Percentiles rank a stretch among this genome's conserved stretches.
Conservation (phyloP, 2,888 invertebrate genomes). For the Leptopilina drosophilae region DNA sequence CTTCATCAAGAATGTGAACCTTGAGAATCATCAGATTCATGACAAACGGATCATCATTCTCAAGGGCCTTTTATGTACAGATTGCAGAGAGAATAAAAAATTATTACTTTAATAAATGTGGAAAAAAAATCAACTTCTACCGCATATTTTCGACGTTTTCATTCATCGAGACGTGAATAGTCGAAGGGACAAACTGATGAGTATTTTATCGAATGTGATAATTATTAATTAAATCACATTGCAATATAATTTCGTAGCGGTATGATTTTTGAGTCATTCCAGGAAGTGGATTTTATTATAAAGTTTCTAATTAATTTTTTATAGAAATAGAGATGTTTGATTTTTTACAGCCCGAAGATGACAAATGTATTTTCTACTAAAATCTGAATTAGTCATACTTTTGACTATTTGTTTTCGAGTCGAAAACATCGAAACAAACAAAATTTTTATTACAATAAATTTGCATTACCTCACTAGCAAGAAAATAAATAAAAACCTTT, state of each 20-base stretch:
- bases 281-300: slow-evolving; percentile 13
- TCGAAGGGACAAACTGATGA: slow-evolving; percentile 8
- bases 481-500: too few species aligned
- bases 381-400: too few species aligned
- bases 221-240: slow-evolving; percentile 4
- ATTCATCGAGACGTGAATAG: neutral
- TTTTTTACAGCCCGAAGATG: neutral
- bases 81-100: slow-evolving; percentile 2
- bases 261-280: neutral
- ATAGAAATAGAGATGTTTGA: neutral
- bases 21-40: slow-evolving; percentile 25
- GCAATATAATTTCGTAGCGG: too few species aligned
- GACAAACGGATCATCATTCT: slow-evolving; percentile 25
- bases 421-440: too few species aligned
- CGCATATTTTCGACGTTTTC: slow-evolving; percentile 21
- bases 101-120: neutral
- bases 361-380: neutral
- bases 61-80: slow-evolving; percentile 2
- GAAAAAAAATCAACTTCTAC: slow-evolving; percentile 8
- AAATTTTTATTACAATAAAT: too few species aligned
- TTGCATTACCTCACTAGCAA: too few species aligned
- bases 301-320: neutral
- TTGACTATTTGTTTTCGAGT: too few species aligned
- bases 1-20: slow-evolving; percentile 32
- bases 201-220: slow-evolving; percentile 1